These are phyloP conservation scores for Pachycephala philippinensis DNA, from an alignment of 2,113 vertebrate species.

Conservation along the genomic window DNA sequence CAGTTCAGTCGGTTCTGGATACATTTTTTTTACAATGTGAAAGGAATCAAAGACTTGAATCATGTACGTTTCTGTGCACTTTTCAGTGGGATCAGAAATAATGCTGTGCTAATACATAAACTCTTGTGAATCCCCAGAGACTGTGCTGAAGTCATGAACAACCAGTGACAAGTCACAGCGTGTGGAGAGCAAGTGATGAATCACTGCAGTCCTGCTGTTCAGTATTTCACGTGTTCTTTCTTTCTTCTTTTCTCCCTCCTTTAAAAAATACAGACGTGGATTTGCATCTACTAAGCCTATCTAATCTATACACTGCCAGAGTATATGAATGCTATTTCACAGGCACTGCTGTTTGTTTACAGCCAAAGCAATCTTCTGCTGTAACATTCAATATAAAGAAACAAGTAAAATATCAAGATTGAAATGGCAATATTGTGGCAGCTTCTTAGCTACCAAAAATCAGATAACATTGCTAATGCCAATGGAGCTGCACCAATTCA, in stretches of 20 bases:
- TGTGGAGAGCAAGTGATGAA: slow-evolving; percentile 1
- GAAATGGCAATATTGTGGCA: background rate
- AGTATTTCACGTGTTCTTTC: background rate
- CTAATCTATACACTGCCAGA: background rate
- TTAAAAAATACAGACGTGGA: background rate
- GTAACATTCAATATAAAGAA: background rate
- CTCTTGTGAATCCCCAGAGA: slow-evolving; percentile 6
- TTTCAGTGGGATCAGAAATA: slow-evolving; percentile 21
- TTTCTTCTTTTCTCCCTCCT: background rate
- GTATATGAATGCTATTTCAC: background rate
- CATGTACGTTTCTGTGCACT: background rate
- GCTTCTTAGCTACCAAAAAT: background rate
- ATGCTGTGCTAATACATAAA: slow-evolving; percentile 31
- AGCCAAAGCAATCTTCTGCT: background rate
- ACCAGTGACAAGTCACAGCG: slow-evolving; percentile 19
- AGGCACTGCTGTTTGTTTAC: background rate
- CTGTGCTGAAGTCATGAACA: slow-evolving; percentile 27
- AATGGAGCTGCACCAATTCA: background rate
- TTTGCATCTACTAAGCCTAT: slow-evolving; percentile 18
- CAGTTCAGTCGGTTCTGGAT: background rate
- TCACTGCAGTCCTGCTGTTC: background rate
- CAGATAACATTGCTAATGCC: background rate
- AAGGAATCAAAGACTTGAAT: background rate
- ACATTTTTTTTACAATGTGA: background rate
- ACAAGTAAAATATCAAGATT: background rate